Conservation (phyloP, 2,113 vertebrate genomes). For the Platycercus adscitus region DNA sequence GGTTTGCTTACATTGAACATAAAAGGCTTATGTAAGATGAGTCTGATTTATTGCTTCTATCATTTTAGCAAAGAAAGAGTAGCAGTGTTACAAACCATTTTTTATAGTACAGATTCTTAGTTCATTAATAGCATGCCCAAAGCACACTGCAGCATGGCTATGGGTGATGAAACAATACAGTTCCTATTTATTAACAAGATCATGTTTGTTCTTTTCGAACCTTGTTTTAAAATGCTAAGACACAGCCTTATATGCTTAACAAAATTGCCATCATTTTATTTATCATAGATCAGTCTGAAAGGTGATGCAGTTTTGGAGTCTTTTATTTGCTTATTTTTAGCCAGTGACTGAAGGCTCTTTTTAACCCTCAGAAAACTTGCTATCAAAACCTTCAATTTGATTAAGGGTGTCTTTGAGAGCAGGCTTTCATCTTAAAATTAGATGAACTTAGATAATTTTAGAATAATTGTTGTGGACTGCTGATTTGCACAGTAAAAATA, state of each 20-base stretch:
- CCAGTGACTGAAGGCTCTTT: background rate
- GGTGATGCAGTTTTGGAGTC: background rate
- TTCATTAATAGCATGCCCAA: background rate
- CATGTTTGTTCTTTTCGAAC: background rate
- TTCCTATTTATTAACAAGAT: background rate
- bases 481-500: slow-evolving; percentile 19
- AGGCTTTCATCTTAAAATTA: slow-evolving; percentile 13
- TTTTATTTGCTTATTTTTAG: background rate
- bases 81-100: background rate
- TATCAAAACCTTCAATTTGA: background rate
- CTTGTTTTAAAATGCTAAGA: background rate
- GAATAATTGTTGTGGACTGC: slow-evolving; percentile 33
- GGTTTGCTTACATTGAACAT: background rate
- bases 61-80: background rate
- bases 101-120: background rate
- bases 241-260: background rate
- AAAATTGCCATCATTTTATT: background rate
- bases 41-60: background rate
- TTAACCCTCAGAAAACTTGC: background rate
- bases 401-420: background rate
- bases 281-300: background rate
- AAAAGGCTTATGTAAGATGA: background rate
- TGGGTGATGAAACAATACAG: background rate
- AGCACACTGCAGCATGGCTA: background rate
- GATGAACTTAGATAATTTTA: background rate